phyloP scores from a whole-genome alignment of 2,888 invertebrate genomes.

The Aleiodes alternator region DNA sequence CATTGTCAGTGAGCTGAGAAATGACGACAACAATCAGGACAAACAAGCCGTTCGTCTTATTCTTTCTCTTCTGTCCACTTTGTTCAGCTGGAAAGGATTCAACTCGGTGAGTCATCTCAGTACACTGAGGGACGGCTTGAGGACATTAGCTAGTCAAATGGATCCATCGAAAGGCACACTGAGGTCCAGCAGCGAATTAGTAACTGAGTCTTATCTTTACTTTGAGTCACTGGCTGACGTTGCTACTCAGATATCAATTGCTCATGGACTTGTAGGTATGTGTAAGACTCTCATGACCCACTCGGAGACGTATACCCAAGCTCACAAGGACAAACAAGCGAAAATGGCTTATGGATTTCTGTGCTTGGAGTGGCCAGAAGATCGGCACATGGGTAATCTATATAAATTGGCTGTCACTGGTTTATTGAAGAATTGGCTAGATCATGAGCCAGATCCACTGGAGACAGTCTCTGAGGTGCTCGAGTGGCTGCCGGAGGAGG shows the following conservation, averaged over 20 bases:
- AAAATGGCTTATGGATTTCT: conserved; percentile 69
- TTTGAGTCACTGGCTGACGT: conserved; percentile 72
- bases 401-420: conserved; percentile 68
- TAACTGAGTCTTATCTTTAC: conserved; percentile 71
- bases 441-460: conserved; percentile 72
- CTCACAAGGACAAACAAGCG: conserved; percentile 68
- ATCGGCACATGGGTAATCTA: conserved; percentile 59
- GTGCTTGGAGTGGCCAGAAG: conserved; percentile 66
- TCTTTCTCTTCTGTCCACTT: conserved; percentile 78
- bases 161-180: conserved; percentile 62
- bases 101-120: conserved; percentile 73
- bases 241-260: conserved; percentile 70
- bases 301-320: conserved; percentile 63
- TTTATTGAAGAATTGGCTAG: conserved; percentile 70
- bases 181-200: conserved; percentile 69
- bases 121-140: conserved; percentile 68
- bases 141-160: conserved; percentile 66
- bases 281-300: conserved; percentile 70
- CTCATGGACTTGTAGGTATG: conserved; percentile 66
- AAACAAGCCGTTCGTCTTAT: conserved; percentile 78
- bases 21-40: conserved; percentile 59
- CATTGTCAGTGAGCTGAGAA: conserved; percentile 66
- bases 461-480: conserved; percentile 79
- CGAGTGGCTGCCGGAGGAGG: conserved; percentile 78
- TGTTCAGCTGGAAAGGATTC: conserved; percentile 82